phyloP scores from a whole-genome alignment of 2,797 vertebrate genomes.

The Hipposideros larvatus region DNA sequence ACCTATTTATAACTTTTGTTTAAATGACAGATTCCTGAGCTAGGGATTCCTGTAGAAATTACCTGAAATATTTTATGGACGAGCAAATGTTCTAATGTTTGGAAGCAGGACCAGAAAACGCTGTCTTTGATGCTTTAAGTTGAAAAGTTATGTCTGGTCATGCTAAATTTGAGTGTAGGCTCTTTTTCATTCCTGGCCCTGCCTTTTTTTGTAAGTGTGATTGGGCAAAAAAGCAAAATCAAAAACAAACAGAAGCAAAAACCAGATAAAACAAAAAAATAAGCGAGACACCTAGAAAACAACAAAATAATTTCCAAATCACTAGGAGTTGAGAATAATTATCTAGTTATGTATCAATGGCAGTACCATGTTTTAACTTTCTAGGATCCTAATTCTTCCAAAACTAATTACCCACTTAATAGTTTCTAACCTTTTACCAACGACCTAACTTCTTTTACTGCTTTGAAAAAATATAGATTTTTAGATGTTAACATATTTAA shows the following conservation, averaged over 20 bases:
- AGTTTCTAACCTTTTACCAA: not conserved
- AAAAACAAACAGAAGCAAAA: slow-evolving; percentile 43
- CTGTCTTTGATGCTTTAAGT: slow-evolving; percentile 14
- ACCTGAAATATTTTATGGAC: not conserved
- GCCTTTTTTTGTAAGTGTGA: slow-evolving; percentile 20
- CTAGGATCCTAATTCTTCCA: not conserved
- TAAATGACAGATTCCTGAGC: slow-evolving; percentile 8
- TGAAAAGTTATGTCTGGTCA: not conserved
- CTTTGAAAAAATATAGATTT: slow-evolving; percentile 11
- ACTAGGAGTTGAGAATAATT: not conserved
- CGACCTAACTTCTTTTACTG: not conserved
- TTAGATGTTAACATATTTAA: not conserved
- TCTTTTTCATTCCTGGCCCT: slow-evolving; percentile 24
- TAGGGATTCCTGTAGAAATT: not conserved
- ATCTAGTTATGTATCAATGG: not conserved
- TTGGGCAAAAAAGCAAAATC: slow-evolving; percentile 29
- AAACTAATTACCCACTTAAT: not conserved
- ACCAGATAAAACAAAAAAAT: not conserved
- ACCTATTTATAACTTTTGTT: not conserved
- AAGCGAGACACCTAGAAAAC: slow-evolving; percentile 33
- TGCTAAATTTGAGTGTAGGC: not conserved
- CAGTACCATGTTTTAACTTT: not conserved
- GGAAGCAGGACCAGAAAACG: slow-evolving; percentile 30
- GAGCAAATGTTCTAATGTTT: slow-evolving; percentile 43
- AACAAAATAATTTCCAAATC: slow-evolving; percentile 33